Percentiles rank a stretch among this genome's conserved stretches.
phyloP scores from a whole-genome alignment of 2,797 vertebrate species.

The Macroramphosus scolopax region DNA sequence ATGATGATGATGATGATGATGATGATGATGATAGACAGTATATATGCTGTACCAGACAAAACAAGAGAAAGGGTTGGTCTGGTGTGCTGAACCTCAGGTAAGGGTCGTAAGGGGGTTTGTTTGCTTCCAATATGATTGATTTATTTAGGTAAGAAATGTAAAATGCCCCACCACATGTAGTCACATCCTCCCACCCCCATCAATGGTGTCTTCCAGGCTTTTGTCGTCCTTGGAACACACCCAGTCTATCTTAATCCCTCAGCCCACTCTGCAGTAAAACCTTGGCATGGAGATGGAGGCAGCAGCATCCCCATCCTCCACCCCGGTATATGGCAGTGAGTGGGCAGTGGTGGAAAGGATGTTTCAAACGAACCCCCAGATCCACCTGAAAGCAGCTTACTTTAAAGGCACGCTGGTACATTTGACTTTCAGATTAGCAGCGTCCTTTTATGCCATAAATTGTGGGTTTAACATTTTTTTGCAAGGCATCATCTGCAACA shows the following conservation, averaged over 20 bases:
- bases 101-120: too few relatives aligned
- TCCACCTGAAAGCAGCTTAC: slow-evolving; percentile 28
- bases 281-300: slow-evolving; percentile 75
- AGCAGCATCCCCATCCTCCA: slow-evolving; percentile 66
- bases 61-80: too few relatives aligned
- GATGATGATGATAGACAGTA: too few relatives aligned
- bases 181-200: slow-evolving; percentile 61
- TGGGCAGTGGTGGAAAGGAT: slow-evolving; percentile 62
- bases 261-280: slow-evolving; percentile 78
- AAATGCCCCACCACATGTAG: slow-evolving; percentile 72
- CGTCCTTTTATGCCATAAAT: slow-evolving; percentile 23
- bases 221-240: slow-evolving; percentile 76
- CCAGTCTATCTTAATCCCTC: slow-evolving; percentile 79
- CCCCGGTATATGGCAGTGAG: slow-evolving; percentile 62
- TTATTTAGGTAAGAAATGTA: slow-evolving; percentile 37
- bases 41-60: too few relatives aligned
- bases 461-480: slow-evolving; percentile 11
- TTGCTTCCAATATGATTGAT: too few relatives aligned
- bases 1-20: too few relatives aligned
- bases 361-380: slow-evolving; percentile 53
- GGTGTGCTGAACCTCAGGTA: too few relatives aligned
- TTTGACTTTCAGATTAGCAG: slow-evolving; percentile 27
- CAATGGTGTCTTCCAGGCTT: slow-evolving; percentile 67
- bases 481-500: slow-evolving; percentile 47
- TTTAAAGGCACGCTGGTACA: slow-evolving; percentile 43